Percentiles rank a stretch among this genome's conserved stretches.
Conservation (phyloP, 2,113 vertebrate species). For the Callocephalon fimbriatum region DNA sequence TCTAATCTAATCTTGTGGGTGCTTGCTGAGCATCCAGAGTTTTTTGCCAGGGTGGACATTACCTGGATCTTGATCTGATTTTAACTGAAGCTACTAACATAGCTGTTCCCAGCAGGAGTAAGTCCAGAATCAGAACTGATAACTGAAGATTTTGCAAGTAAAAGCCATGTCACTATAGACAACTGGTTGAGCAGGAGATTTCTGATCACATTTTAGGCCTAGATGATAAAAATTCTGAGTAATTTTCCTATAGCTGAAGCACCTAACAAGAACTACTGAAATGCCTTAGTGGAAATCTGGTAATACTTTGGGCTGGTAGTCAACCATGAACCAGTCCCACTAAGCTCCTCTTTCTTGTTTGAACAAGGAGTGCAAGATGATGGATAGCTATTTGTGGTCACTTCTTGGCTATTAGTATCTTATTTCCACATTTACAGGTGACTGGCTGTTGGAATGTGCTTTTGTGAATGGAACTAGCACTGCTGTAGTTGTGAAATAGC, state of each 20-base stretch:
- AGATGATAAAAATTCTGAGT: not conserved
- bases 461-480: not conserved
- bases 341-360: not conserved
- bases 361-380: not conserved
- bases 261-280: not conserved
- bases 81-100: not conserved
- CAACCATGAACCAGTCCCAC: not conserved
- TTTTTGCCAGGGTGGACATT: not conserved
- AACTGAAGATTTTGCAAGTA: not conserved
- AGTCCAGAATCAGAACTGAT: not conserved
- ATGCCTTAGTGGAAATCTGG: not conserved
- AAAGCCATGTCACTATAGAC: not conserved
- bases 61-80: not conserved
- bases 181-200: fast-evolving
- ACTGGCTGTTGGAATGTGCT: not conserved
- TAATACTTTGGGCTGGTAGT: not conserved
- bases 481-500: not conserved
- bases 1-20: not conserved
- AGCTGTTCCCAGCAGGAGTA: not conserved
- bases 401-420: not conserved
- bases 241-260: not conserved
- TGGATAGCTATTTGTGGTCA: not conserved
- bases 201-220: not conserved
- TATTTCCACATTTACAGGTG: not conserved
- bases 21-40: not conserved